These are phyloP conservation scores for Lysandra bellargus DNA, from an alignment of 2,888 invertebrate genomes.

Conservation along the genomic window DNA sequence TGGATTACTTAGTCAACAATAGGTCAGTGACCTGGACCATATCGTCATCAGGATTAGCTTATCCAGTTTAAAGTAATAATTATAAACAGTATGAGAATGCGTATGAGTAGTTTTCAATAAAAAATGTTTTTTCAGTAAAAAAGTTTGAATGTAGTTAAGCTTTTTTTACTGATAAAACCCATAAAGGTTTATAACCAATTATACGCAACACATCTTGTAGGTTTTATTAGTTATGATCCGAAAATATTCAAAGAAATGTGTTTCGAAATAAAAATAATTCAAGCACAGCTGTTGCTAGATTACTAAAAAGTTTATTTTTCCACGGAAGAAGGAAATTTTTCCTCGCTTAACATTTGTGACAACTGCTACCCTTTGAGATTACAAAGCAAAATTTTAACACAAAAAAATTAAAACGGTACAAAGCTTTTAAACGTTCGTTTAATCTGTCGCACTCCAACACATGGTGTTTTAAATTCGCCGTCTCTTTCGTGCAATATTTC, in stretches of 20 bases:
- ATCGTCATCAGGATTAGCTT: neutral
- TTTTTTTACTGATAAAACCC: too few relatives aligned
- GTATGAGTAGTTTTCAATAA: too few relatives aligned
- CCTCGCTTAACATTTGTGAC: neutral
- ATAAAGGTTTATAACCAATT: too few relatives aligned
- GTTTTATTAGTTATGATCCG: too few relatives aligned
- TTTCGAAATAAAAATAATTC: neutral
- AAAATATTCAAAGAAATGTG: too few relatives aligned
- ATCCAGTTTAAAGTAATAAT: neutral
- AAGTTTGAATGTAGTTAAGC: too few relatives aligned
- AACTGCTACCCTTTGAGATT: neutral
- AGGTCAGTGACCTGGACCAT: neutral
- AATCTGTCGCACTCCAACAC: slow-evolving; percentile 36
- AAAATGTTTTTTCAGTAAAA: too few relatives aligned
- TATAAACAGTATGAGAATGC: neutral
- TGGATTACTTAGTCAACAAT: neutral
- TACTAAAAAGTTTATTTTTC: neutral
- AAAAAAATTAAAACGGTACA: slow-evolving; percentile 10
- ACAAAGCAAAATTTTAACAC: neutral
- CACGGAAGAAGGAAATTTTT: neutral
- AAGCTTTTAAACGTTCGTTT: slow-evolving; percentile 34
- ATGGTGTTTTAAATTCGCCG: slow-evolving; percentile 32
- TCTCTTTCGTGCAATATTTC: slow-evolving; percentile 39
- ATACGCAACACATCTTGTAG: too few relatives aligned
- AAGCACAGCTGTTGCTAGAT: neutral